Percentiles rank a stretch among this genome's conserved stretches.
phyloP scores from a whole-genome alignment of 2,888 invertebrate species.

The Drosophila quinaria region DNA sequence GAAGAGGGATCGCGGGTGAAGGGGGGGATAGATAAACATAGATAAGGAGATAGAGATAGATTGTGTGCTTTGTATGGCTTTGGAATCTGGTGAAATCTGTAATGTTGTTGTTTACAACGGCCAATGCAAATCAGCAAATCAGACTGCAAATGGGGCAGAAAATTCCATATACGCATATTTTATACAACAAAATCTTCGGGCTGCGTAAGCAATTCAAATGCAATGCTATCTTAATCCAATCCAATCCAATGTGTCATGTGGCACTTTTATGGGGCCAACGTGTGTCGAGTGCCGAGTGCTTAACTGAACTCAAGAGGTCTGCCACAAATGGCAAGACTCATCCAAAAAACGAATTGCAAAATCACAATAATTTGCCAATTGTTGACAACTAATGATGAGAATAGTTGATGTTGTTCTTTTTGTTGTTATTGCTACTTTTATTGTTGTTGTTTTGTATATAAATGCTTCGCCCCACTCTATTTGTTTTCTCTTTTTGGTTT shows the following conservation, averaged over 20 bases:
- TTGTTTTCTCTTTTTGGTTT: conserved; percentile 45
- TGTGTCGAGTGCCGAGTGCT: background rate
- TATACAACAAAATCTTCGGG: conserved; percentile 25
- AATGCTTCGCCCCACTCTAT: conserved; percentile 52
- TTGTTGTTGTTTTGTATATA: conserved; percentile 32
- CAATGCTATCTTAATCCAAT: conserved; percentile 36
- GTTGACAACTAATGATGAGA: conserved; percentile 37
- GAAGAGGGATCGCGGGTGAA: background rate
- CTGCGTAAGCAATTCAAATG: conserved; percentile 48
- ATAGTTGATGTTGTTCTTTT: conserved; percentile 4
- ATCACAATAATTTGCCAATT: conserved; percentile 39
- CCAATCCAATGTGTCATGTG: conserved; percentile 11
- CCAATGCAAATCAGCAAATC: conserved; percentile 47
- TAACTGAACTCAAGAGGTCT: conserved; percentile 36
- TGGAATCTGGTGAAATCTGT: conserved; percentile 21
- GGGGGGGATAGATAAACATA: background rate
- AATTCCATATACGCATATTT: conserved; percentile 67
- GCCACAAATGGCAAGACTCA: conserved; percentile 47
- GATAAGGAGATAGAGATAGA: background rate
- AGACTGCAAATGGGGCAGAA: conserved; percentile 65
- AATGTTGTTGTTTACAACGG: conserved; percentile 45
- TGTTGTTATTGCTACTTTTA: conserved; percentile 8
- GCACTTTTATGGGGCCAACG: conserved; percentile 30
- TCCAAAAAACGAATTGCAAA: conserved; percentile 26
- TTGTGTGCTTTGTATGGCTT: conserved; percentile 1